These are phyloP conservation scores for Dolichomitus sp. DNA, from an alignment of 2,888 invertebrate species.

Conservation along the genomic window DNA sequence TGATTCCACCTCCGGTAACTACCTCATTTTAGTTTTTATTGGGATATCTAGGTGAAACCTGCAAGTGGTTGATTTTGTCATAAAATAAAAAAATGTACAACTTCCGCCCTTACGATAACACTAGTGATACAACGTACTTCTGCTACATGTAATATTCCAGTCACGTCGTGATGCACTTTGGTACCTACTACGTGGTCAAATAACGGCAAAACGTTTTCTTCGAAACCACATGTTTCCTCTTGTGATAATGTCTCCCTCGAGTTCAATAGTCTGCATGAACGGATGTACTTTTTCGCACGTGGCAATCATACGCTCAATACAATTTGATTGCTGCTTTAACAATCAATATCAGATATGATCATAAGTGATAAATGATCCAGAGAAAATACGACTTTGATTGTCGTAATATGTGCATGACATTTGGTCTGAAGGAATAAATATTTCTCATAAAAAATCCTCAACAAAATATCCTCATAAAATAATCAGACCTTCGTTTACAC, in stretches of 20 bases:
- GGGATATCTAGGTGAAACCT: neutral
- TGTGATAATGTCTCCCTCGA: neutral
- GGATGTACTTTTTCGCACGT: neutral
- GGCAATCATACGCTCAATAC: neutral
- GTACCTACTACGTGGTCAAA: conserved; percentile 34
- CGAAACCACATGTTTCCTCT: conserved; percentile 6
- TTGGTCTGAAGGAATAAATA: no score
- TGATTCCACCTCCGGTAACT: neutral
- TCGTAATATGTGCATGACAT: no score
- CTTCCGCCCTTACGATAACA: neutral
- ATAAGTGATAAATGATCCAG: neutral
- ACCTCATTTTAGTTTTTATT: neutral
- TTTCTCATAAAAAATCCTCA: no score
- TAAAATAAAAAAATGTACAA: neutral
- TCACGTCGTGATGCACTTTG: conserved; percentile 42
- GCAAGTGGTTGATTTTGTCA: neutral
- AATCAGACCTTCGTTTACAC: no score
- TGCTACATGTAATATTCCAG: conserved; percentile 20
- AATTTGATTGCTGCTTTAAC: neutral
- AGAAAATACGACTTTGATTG: neutral
- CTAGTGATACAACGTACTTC: neutral
- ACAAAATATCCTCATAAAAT: no score
- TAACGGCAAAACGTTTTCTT: conserved; percentile 21
- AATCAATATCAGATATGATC: neutral
- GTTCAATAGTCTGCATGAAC: conserved; percentile 6